Base-by-base conservation (phyloP, 2,797 vertebrate species). In the Danio choprae region DNA sequence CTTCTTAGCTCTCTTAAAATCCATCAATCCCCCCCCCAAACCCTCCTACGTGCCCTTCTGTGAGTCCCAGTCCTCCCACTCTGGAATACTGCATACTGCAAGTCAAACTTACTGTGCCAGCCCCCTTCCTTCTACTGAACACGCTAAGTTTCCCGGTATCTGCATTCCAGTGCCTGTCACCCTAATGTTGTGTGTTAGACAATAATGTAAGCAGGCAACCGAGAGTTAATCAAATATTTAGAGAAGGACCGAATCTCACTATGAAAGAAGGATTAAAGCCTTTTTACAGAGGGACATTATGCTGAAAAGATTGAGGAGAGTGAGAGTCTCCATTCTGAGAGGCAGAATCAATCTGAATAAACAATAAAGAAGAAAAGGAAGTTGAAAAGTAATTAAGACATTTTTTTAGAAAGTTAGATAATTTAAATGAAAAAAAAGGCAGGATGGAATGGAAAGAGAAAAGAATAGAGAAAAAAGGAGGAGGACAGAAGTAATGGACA, bases 81-180 rank as follows among this genome's bases (percentile, higher is more conserved):
- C 92, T 94, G 92, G 92, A 93, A 94, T 93, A 86, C 92, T 84
- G 91, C 79, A 95, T 93, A 93, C 92, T 89, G 88, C 77, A 79
- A 88, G 53, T 48, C 43, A 91, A 93, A 92, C 87, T 90, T 91
- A 88, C 85, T 78, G 89, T 85, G 81, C 80, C 87, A 74, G 81
- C 77, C 65, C 74, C 48, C 68, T 71, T 55, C 53, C 77, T 80
- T 68, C 68, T 77, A 77, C 20, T 60, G 88, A 90, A 93, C 92
- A 89, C 88, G 90, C 89, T 91, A 92, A 92, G 90, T 92, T 92
- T 92, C 85, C 86, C 84, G 86, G 94, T 93, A 93, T 93, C 92
- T 91, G 92, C 87, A 93, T 94, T 94, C 94, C 91, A 93, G 91
- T 88, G 81, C 87, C 86, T 91, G 85, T 83, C 87, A 89, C 88